Evolutionary conservation across 53 echinoderm and acorn worm genomes (phyloP).

Genomic region (Astropecten irregularis): DNA sequence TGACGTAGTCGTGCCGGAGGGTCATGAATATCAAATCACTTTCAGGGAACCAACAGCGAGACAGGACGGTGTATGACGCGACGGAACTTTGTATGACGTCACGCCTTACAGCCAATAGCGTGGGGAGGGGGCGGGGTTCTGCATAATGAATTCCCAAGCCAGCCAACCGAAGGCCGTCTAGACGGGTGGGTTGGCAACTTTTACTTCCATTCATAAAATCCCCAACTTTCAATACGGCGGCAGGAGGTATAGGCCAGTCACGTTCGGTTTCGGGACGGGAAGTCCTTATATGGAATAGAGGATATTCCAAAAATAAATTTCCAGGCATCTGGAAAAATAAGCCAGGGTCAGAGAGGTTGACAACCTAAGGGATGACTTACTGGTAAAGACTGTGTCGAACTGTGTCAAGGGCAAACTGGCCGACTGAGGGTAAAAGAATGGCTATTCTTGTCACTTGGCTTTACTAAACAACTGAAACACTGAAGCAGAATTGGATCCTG

Average conservation of each 20-base stretch:
- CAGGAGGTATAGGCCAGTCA: background rate
- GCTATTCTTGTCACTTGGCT: background rate
- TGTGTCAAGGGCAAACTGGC: constrained; percentile 26
- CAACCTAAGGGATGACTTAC: constrained; percentile 11
- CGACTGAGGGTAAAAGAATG: background rate
- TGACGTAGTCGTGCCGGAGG: constrained; percentile 3
- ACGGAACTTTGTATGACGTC: constrained; percentile 22
- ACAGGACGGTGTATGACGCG: constrained; percentile 22
- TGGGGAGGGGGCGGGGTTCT: background rate
- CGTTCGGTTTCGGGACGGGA: constrained; percentile 10
- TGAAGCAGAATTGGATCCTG: background rate
- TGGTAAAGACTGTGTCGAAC: background rate
- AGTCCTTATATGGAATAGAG: constrained; percentile 27
- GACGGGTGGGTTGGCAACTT: constrained; percentile 3
- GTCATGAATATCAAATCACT: constrained; percentile 43
- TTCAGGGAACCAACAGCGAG: constrained; percentile 43
- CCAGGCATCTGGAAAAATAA: constrained; percentile 32
- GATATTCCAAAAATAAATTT: constrained; percentile 29
- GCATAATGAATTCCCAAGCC: background rate
- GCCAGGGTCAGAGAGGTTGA: constrained; percentile 29
- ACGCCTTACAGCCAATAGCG: background rate
- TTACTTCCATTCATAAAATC: background rate
- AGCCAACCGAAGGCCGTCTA: constrained; percentile 9
- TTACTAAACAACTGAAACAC: background rate
- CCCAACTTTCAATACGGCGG: background rate